Percentiles rank a stretch among this genome's conserved stretches.
Conservation (phyloP, 1,140 invertebrate species). For the Antheraea mylitta region DNA sequence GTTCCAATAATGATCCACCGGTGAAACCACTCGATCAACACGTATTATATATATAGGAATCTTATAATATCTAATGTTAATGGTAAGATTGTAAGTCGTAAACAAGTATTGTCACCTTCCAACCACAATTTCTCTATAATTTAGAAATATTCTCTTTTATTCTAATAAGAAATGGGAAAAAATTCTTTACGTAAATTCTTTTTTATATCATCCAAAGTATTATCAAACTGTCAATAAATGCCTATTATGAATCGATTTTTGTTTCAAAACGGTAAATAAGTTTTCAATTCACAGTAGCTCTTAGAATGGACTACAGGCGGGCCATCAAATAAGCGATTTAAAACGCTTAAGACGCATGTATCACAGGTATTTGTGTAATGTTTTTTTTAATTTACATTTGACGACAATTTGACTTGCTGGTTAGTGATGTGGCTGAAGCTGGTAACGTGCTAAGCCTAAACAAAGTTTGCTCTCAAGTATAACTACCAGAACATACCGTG, state of each 20-base stretch:
- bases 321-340: constrained; percentile 1
- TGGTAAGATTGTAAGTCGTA: no score
- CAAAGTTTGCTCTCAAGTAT: no score
- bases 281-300: constrained; percentile 32
- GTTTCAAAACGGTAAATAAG: constrained; percentile 27
- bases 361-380: not conserved
- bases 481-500: no score
- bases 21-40: no score
- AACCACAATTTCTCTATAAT: not conserved
- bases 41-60: no score
- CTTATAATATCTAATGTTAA: no score
- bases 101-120: no score
- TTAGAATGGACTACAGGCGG: constrained; percentile 27
- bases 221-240: constrained; percentile 19
- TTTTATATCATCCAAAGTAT: not conserved
- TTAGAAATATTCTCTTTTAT: not conserved
- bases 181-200: not conserved
- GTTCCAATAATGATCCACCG: no score
- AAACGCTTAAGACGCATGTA: not conserved
- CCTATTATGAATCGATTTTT: constrained; percentile 34
- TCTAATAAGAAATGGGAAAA: not conserved
- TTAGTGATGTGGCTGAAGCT: no score
- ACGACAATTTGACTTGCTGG: no score
- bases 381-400: no score
- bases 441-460: no score